Percentiles rank a stretch among this genome's conserved stretches.
These are phyloP conservation scores for Mesaphorura yosii DNA, from an alignment of 1,140 invertebrate species.

Conservation along the genomic window DNA sequence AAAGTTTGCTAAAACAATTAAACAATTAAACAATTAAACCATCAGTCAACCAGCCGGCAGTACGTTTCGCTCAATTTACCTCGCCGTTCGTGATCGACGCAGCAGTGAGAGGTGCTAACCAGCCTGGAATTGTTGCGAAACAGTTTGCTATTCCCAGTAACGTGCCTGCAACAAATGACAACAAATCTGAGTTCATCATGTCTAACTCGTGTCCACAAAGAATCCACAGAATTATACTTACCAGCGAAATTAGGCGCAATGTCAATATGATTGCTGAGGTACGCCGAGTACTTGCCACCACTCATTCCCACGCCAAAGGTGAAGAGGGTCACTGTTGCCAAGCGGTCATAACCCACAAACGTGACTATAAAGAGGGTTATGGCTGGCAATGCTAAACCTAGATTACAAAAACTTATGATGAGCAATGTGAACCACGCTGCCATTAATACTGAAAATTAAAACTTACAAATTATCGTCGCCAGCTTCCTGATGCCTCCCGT, in stretches of 20 bases:
- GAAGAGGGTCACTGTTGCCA: conserved; percentile 45
- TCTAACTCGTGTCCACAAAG: no score
- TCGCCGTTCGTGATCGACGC: not conserved
- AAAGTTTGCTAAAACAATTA: conserved; percentile 33
- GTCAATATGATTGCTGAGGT: conserved; percentile 53
- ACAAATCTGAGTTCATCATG: no score
- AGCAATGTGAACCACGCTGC: conserved; percentile 52
- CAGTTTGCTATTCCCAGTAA: conserved; percentile 44
- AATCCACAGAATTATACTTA: not conserved
- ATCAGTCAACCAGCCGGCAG: no score
- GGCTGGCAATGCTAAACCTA: conserved; percentile 38
- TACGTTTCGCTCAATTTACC: no score
- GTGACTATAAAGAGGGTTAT: not conserved
- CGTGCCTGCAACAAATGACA: conserved; percentile 37
- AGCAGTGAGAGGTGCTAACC: not conserved
- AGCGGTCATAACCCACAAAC: conserved; percentile 32
- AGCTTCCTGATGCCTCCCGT: conserved; percentile 59
- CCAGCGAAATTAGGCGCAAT: conserved; percentile 43
- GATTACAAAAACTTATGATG: no score
- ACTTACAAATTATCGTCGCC: conserved; percentile 41
- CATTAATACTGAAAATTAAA: not conserved
- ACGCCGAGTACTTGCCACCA: conserved; percentile 67
- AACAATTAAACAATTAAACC: conserved; percentile 35
- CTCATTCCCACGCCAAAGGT: conserved; percentile 56
- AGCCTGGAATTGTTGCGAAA: conserved; percentile 35